Evolutionary conservation across 2,113 vertebrate genomes (phyloP).

Genomic region (Lanius ludovicianus): DNA sequence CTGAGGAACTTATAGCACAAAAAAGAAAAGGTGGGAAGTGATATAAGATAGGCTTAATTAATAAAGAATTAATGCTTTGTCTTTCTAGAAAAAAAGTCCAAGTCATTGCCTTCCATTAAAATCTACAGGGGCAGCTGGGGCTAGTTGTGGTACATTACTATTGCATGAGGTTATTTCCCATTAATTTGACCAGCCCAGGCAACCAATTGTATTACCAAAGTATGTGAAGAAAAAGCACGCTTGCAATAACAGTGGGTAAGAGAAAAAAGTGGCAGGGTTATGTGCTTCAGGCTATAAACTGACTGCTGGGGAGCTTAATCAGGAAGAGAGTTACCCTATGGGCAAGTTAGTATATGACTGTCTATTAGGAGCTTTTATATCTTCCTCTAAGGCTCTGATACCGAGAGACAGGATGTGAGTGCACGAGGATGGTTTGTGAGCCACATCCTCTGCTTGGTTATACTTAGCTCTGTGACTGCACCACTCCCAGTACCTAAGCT

Average conservation of each 20-base stretch:
- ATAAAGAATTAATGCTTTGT: neutral
- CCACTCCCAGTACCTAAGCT: neutral
- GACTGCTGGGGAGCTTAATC: neutral
- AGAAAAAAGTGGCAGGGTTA: neutral
- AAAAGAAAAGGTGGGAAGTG: neutral
- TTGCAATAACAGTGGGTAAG: neutral
- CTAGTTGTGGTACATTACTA: neutral
- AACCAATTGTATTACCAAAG: neutral
- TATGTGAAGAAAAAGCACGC: neutral
- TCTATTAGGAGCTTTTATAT: neutral
- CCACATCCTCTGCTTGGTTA: conserved; percentile 37
- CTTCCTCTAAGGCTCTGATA: conserved; percentile 30
- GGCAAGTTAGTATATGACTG: neutral
- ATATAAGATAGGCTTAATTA: neutral
- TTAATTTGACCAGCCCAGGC: neutral
- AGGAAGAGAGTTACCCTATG: conserved; percentile 4
- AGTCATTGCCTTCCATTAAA: neutral
- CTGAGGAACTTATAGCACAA: neutral
- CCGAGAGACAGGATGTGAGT: conserved; percentile 28
- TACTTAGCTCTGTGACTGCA: conserved; percentile 32
- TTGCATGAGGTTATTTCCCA: neutral
- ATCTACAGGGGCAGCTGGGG: neutral
- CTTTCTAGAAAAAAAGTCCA: neutral
- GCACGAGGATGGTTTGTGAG: neutral
- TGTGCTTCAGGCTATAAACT: neutral